Percentiles rank a stretch among this genome's conserved stretches.
These are phyloP conservation scores for Drosophila ustulata DNA, from an alignment of 2,888 invertebrate species.

Conservation along the genomic window DNA sequence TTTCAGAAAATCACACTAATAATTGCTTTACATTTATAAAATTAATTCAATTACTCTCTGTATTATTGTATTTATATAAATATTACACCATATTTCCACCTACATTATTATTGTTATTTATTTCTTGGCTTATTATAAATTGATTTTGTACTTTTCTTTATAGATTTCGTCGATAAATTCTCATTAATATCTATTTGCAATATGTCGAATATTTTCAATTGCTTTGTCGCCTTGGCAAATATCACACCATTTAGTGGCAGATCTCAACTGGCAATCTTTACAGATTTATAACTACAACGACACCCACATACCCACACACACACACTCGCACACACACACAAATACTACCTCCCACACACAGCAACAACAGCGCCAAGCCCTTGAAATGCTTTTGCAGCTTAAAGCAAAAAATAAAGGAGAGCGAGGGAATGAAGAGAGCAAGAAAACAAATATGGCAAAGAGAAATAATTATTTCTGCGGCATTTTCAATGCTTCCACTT, in stretches of 20 bases:
- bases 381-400: slow-evolving; percentile 29
- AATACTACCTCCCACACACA: slow-evolving; percentile 32
- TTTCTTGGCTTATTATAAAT: background rate
- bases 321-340: slow-evolving; percentile 26
- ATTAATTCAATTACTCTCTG: too few species aligned
- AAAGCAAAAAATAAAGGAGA: slow-evolving; percentile 14
- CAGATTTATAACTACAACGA: slow-evolving; percentile 34
- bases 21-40: too few species aligned
- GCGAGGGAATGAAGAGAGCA: background rate
- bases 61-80: too few species aligned
- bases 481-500: slow-evolving; percentile 52
- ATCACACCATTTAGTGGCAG: slow-evolving; percentile 47
- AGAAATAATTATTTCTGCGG: slow-evolving; percentile 78
- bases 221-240: slow-evolving; percentile 23
- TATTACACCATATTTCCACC: too few species aligned
- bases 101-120: background rate
- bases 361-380: slow-evolving; percentile 44
- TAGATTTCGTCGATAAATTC: background rate
- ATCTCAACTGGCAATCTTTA: slow-evolving; percentile 49
- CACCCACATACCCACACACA: slow-evolving; percentile 19
- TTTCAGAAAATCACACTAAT: too few species aligned
- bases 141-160: background rate
- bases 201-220: slow-evolving; percentile 26
- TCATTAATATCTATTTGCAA: background rate
- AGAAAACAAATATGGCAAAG: slow-evolving; percentile 68